Base-by-base conservation (phyloP, 2,797 vertebrate species). In the Lacerta agilis region DNA sequence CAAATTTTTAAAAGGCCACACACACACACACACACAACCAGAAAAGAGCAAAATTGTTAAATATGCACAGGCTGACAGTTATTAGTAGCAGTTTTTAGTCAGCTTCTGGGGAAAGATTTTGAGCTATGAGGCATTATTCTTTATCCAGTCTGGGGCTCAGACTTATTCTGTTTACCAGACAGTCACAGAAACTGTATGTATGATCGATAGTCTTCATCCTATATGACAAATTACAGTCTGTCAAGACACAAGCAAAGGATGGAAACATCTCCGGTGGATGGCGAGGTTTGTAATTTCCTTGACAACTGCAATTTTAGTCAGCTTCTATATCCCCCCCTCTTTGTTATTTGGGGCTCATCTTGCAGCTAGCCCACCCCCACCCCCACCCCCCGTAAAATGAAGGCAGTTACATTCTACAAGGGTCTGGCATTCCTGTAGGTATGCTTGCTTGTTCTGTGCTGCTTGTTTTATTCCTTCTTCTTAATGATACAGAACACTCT, bases 181-280 rank as follows among this genome's bases (percentile, higher is more conserved):
- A 67, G 73, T 5, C 83, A 86, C 91, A 86, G 87, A 79, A 93
- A 83, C 87, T 87, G 80, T 88, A 72, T 75, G 83, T 64, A 90
- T 92, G 85, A 94, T 33, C 38, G 83, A 83, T 85, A 93, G 91
- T 83, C 83, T 90, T 94, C 89, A 87, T 75, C 25, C 6, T 89
- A 91, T 89, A 36, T n/a, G 84, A 86, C 82, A 78, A 85, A 90
- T 71, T 91, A 94, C 91, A 93, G 88, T 76, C 87, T 91, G 92
- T 88, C 90, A 95, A 91, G 86, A 93, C 89, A 90, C 66, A 67
- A 88, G 88, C 90, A 83, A 92, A 90, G 90, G 89, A 91, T 87
- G 92, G 90, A 90, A 95, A 76, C 91, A 20, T 91, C 87, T 89
- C 77, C 88, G 33, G 91, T 83, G 93, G 90, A 95, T 89, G 82